Evolutionary conservation across 2,888 invertebrate genomes (phyloP).

Genomic region (Bugulina stolonifera): DNA sequence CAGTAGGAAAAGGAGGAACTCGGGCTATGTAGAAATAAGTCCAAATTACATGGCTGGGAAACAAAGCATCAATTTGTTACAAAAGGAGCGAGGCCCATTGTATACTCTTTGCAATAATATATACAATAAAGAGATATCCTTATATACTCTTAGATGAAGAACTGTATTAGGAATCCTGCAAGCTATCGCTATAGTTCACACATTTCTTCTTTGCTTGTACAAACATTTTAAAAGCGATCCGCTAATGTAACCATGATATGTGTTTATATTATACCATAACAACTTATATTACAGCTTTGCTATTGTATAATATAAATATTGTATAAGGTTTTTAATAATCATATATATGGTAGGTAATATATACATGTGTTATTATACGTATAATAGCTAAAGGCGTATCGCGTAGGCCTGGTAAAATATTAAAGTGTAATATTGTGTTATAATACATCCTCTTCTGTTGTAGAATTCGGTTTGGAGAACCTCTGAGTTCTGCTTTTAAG

Average conservation of each 20-base stretch:
- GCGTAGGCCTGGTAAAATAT: neutral
- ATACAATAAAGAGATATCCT: too few species aligned
- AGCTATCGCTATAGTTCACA: neutral
- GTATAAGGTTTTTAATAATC: neutral
- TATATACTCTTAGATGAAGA: too few species aligned
- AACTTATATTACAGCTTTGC: neutral
- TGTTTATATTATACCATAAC: neutral
- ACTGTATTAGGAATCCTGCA: too few species aligned
- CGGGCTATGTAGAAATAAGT: too few species aligned
- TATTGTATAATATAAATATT: neutral
- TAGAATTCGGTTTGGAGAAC: constrained; percentile 85
- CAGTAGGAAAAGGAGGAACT: too few species aligned
- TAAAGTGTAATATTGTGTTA: neutral
- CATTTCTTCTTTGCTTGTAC: too few species aligned
- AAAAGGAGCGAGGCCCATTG: too few species aligned
- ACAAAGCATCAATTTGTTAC: too few species aligned
- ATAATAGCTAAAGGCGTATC: neutral
- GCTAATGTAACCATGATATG: neutral
- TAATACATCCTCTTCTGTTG: neutral
- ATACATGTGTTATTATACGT: too few species aligned
- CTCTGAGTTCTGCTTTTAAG: constrained; percentile 82
- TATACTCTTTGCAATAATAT: too few species aligned
- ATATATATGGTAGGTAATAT: neutral
- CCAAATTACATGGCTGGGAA: too few species aligned
- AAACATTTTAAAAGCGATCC: neutral